Evolutionary conservation across 1,140 invertebrate genomes (phyloP).

Genomic region (Cryptotermes secundus): DNA sequence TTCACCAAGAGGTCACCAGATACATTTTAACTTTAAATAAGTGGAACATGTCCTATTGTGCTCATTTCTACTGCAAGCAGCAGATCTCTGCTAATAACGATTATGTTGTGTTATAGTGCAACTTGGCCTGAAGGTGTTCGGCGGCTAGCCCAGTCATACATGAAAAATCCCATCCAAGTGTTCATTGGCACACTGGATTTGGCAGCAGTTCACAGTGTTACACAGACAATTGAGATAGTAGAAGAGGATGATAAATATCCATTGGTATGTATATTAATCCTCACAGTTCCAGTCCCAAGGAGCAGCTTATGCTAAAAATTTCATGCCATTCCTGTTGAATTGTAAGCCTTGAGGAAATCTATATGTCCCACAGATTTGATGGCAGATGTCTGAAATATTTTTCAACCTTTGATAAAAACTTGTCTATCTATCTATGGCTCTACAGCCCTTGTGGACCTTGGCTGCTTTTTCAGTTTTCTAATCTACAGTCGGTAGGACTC

Average conservation of each 20-base stretch:
- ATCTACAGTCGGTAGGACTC: too few species aligned
- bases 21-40: not conserved
- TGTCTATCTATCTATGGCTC: too few species aligned
- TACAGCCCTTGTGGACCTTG: too few species aligned
- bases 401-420: too few species aligned
- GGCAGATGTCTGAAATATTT: too few species aligned
- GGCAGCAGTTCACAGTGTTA: constrained; percentile 79
- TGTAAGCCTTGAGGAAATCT: too few species aligned
- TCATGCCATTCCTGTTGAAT: too few species aligned
- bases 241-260: constrained; percentile 70
- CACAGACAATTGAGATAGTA: constrained; percentile 71
- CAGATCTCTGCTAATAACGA: not conserved
- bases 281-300: not conserved
- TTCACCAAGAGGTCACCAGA: too few species aligned
- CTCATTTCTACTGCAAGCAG: not conserved
- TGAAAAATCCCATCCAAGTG: constrained; percentile 85
- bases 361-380: too few species aligned
- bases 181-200: constrained; percentile 85
- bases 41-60: not conserved
- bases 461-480: too few species aligned
- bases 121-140: constrained; percentile 87
- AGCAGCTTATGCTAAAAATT: too few species aligned
- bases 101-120: constrained; percentile 58
- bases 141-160: constrained; percentile 77
- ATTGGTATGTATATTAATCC: constrained; percentile 48